A percentile compares a stretch with the other conserved stretches of the same genome.
These are phyloP conservation scores for Microcaecilia unicolor DNA, from an alignment of 2,797 vertebrate species.

Conservation along the genomic window DNA sequence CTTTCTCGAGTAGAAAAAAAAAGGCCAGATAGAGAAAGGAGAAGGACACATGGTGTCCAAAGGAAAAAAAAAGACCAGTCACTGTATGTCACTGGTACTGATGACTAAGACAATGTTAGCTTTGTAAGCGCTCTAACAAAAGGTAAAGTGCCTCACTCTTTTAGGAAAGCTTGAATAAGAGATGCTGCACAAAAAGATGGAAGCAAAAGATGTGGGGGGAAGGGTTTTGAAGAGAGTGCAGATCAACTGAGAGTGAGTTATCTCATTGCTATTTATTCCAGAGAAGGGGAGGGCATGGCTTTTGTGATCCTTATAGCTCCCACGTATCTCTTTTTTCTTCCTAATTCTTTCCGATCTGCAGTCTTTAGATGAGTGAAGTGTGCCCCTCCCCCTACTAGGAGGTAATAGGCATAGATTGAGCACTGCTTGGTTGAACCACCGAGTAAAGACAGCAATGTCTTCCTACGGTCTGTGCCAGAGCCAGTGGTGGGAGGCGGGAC, in stretches of 20 bases:
- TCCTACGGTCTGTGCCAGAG: no score
- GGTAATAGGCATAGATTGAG: no score
- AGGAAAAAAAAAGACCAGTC: conserved; percentile 2
- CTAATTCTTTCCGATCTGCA: not conserved
- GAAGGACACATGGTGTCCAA: not conserved
- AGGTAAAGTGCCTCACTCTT: not conserved
- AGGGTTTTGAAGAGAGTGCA: no score
- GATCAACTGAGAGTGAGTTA: not conserved
- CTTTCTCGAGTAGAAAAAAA: no score
- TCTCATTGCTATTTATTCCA: not conserved
- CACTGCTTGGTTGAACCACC: no score
- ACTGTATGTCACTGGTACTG: conserved; percentile 3
- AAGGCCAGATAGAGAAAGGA: not conserved
- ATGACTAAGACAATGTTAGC: conserved; percentile 12
- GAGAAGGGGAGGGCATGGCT: not conserved
- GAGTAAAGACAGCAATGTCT: no score
- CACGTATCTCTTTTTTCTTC: not conserved
- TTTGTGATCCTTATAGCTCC: not conserved
- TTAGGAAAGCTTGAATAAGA: not conserved
- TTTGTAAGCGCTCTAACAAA: conserved; percentile 2
- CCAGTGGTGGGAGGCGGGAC: no score
- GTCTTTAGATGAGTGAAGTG: not conserved
- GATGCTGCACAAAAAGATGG: not conserved
- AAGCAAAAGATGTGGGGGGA: not conserved
- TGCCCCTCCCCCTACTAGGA: no score